Conservation (phyloP, 2,113 vertebrate species). For the Mormyrus lacerda region DNA sequence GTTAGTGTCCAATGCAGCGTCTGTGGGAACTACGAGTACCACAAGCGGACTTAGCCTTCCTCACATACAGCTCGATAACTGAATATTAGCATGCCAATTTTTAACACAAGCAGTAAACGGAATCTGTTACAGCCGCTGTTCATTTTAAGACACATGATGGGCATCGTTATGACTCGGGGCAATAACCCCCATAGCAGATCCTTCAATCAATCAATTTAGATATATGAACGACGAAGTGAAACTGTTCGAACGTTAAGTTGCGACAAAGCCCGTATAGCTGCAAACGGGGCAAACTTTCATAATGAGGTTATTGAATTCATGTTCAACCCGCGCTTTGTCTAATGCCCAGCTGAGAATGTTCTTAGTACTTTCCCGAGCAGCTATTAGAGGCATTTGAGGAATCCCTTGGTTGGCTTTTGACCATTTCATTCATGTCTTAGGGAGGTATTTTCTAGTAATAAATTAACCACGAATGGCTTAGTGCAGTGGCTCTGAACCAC, state of each 20-base stretch:
- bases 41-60: neutral
- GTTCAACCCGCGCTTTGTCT: neutral
- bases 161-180: no score
- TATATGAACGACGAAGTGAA: neutral
- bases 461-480: constrained; percentile 36
- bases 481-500: no score
- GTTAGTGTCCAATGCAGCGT: neutral
- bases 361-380: neutral
- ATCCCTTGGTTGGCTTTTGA: constrained; percentile 21
- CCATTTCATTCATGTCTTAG: constrained; percentile 45
- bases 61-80: neutral
- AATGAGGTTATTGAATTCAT: neutral
- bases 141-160: neutral
- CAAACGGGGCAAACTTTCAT: neutral
- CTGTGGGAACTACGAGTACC: neutral
- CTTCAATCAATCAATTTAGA: neutral
- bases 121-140: neutral
- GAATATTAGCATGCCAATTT: neutral
- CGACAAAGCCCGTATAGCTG: neutral
- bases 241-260: neutral
- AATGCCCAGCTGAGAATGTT: neutral
- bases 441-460: constrained; percentile 42
- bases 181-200: no score
- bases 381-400: constrained; percentile 23
- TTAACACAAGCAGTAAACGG: neutral